Conservation (phyloP, 2,888 invertebrate species). For the Ormyrus pomaceus region DNA sequence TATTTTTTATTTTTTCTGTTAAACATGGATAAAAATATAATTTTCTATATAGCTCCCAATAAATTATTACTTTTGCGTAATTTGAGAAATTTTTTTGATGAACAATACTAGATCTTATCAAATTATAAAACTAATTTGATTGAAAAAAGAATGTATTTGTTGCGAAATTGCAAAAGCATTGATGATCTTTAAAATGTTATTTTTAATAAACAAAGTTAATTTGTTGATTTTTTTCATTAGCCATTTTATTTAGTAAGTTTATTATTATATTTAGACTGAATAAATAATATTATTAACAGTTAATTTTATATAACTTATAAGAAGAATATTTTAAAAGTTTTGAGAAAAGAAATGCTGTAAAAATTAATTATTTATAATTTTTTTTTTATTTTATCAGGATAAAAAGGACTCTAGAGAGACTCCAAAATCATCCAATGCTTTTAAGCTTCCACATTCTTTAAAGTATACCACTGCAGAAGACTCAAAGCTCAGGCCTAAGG, state of each 20-base stretch:
- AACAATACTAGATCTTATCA: too few species aligned
- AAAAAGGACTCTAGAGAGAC: slow-evolving; percentile 45
- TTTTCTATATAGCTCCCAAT: neutral
- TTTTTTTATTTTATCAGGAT: neutral
- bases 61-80: too few species aligned
- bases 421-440: slow-evolving; percentile 58
- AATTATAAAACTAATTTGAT: too few species aligned
- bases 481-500: slow-evolving; percentile 39
- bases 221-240: too few species aligned
- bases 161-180: too few species aligned
- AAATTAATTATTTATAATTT: neutral
- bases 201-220: too few species aligned
- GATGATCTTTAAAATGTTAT: too few species aligned
- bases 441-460: slow-evolving; percentile 59
- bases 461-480: slow-evolving; percentile 29
- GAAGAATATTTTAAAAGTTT: neutral
- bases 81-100: too few species aligned
- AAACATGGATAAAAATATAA: neutral
- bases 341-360: neutral
- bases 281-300: neutral
- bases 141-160: too few species aligned
- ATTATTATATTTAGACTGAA: neutral
- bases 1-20: slow-evolving; percentile 5
- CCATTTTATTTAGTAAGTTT: neutral
- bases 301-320: neutral